phyloP scores from a whole-genome alignment of 2,888 invertebrate genomes.

The Aproaerema taeniolella region DNA sequence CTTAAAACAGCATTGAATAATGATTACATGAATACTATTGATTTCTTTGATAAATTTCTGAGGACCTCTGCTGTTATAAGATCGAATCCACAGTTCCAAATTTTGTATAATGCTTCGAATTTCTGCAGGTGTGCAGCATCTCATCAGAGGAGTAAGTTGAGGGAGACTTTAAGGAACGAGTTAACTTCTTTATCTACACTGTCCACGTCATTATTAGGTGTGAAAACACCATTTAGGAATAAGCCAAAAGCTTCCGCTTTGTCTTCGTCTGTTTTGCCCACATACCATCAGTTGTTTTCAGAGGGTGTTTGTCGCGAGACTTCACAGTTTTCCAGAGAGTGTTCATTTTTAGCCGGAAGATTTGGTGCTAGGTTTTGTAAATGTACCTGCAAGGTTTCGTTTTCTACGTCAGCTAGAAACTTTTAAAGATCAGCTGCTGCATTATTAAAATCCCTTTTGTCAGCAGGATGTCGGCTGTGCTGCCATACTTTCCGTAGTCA shows the following conservation, averaged over 20 bases:
- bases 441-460: not conserved
- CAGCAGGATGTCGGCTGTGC: not conserved
- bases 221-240: not conserved
- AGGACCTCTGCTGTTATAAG: not conserved
- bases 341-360: not conserved
- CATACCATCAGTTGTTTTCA: not conserved
- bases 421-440: not conserved
- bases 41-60: not conserved
- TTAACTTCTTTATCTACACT: not conserved
- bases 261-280: not conserved
- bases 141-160: not conserved
- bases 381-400: not conserved
- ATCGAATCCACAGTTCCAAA: not conserved
- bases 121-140: not conserved
- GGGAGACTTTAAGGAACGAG: not conserved
- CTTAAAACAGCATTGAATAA: not conserved
- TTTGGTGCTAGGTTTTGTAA: not conserved
- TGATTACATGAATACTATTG: not conserved
- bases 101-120: not conserved
- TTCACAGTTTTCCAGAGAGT: slow-evolving; percentile 1
- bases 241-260: not conserved
- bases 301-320: not conserved
- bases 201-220: not conserved
- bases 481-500: not conserved
- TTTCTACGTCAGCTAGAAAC: not conserved